Conservation (phyloP, 1,140 invertebrate genomes). For the Listronotus oregonensis region DNA sequence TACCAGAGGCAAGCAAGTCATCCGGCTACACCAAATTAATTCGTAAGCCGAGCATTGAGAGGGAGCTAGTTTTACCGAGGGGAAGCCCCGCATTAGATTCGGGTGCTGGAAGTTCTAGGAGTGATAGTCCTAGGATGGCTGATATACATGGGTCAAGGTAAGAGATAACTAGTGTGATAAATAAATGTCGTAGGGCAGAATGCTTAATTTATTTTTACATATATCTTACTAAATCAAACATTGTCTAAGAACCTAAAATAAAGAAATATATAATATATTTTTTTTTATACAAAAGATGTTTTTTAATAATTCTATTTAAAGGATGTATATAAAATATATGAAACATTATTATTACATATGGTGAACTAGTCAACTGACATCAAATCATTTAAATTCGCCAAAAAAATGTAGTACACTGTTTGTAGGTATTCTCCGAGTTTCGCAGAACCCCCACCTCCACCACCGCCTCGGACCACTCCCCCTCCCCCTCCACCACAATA, state of each 20-base stretch:
- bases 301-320: too few relatives aligned
- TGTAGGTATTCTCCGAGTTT: constrained; percentile 68
- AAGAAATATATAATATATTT: too few relatives aligned
- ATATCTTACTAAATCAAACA: too few relatives aligned
- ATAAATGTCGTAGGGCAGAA: too few relatives aligned
- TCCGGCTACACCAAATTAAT: constrained; percentile 74
- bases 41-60: constrained; percentile 84
- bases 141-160: constrained; percentile 54
- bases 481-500: constrained; percentile 69
- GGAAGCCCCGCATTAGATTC: constrained; percentile 86
- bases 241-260: too few relatives aligned
- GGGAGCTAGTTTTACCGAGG: constrained; percentile 74
- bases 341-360: too few relatives aligned
- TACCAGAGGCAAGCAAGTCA: constrained; percentile 52
- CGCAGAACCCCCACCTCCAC: constrained; percentile 71
- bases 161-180: background rate
- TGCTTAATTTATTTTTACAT: too few relatives aligned
- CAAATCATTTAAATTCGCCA: too few relatives aligned
- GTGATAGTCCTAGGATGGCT: constrained; percentile 77
- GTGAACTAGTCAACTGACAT: too few relatives aligned
- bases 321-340: too few relatives aligned
- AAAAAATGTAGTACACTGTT: too few relatives aligned
- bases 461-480: constrained; percentile 65
- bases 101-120: constrained; percentile 83
- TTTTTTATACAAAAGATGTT: too few relatives aligned